Percentiles rank a stretch among this genome's conserved stretches.
Evolutionary conservation across 2,113 vertebrate species (phyloP).

Genomic region (Eptesicus fuscus): DNA sequence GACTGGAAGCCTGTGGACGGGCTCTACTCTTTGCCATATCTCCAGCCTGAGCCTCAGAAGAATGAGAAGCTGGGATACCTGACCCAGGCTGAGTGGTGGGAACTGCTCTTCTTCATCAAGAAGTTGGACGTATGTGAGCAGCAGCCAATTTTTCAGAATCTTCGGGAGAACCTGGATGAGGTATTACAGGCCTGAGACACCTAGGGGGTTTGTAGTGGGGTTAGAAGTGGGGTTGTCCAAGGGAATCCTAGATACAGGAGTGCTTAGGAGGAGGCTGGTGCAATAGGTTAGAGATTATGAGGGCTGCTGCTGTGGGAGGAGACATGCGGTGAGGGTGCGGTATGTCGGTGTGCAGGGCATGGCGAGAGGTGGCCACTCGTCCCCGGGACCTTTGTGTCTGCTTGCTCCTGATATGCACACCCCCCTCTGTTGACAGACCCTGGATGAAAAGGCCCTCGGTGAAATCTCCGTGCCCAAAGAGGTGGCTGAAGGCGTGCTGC

Average conservation of each 20-base stretch:
- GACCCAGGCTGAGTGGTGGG: constrained; percentile 94
- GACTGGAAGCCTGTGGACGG: constrained; percentile 85
- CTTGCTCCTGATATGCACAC: neutral
- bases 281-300: neutral
- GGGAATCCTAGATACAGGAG: neutral
- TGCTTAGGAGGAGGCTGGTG: neutral
- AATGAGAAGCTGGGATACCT: constrained; percentile 74
- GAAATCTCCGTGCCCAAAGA: constrained; percentile 80
- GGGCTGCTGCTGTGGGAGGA: neutral
- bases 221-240: neutral
- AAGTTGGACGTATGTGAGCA: constrained; percentile 89
- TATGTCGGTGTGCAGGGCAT: too few relatives aligned
- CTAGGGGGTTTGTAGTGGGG: neutral
- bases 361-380: neutral
- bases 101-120: constrained; percentile 94
- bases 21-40: constrained; percentile 90
- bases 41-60: constrained; percentile 77
- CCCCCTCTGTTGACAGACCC: constrained; percentile 54
- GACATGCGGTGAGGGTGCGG: neutral
- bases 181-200: constrained; percentile 45
- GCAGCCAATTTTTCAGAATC: constrained; percentile 82
- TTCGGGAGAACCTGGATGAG: constrained; percentile 85
- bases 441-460: constrained; percentile 83
- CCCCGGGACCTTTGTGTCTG: neutral
- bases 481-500: constrained; percentile 86